Evolutionary conservation across 2,797 vertebrate species (phyloP), one percentile per base, ranked within the genome.

Genomic region (Scolopax rusticola): DNA sequence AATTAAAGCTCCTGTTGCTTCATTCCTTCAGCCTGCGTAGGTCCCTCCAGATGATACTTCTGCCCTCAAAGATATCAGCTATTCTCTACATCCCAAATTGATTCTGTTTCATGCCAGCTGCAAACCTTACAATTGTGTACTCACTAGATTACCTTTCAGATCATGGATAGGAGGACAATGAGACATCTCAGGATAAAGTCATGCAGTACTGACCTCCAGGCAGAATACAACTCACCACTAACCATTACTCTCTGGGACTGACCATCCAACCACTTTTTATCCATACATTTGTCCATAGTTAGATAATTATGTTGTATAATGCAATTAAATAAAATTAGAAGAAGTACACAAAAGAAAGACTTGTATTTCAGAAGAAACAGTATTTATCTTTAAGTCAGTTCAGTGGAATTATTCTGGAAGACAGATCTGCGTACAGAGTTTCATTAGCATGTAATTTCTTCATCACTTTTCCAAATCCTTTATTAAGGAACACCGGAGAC

Each of bases 401-500:
- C 21, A 48, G 40, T 19, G 19, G 33, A 33, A 33, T 33, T 33
- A 33, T 33, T 33, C 33, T 33, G 33, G 33, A 33, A 33, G 33
- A 33, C 33, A 33, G 33, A 33, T 33, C 33, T 33, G 33, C 33
- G 33, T 33, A 33, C 33, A 33, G 33, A 33, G 33, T 33, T 84
- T 71, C 36, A 64, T 63, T 50, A 84, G 43, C 15, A 76, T 12
- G 8, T 8, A 61, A 68, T 57, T 61, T 80, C 9, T 59, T 70
- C 7, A 71, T 57, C 32, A 41, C 40, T 70, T 71, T 83, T 70
- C 30, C 38, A 90, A 84, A 83, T 60, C 11, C 23, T 79, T 73
- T 80, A 82, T 45, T 85, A 97, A 56, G 48, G 54, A 85, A 89
- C 14, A 76, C 9, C 17, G 11, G 23, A 80, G 30, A 77, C 23